A percentile compares a stretch with the other conserved stretches of the same genome.
These are phyloP conservation scores for Scopus umbretta DNA, from an alignment of 2,113 vertebrate genomes.

Conservation along the genomic window DNA sequence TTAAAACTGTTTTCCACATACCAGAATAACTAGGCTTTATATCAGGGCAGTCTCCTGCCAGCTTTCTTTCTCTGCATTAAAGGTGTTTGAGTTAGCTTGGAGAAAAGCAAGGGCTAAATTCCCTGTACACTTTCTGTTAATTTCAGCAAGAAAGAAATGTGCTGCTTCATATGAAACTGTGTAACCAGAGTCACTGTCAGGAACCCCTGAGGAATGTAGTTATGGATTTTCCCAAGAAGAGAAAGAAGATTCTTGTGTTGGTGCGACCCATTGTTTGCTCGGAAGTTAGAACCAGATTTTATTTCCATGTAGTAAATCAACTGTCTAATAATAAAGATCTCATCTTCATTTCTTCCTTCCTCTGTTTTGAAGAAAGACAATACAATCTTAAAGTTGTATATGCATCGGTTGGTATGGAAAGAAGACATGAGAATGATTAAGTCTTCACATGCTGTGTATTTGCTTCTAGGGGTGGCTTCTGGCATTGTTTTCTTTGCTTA, in stretches of 20 bases:
- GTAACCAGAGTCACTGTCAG: neutral
- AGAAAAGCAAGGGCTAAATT: neutral
- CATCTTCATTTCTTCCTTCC: conserved; percentile 12
- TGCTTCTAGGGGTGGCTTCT: neutral
- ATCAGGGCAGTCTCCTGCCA: neutral
- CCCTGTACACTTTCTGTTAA: neutral
- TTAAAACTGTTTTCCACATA: conserved; percentile 26
- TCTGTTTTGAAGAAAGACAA: neutral
- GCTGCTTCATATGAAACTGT: neutral
- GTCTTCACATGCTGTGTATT: conserved; percentile 28
- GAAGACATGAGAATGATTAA: neutral
- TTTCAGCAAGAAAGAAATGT: neutral
- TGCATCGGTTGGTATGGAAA: neutral
- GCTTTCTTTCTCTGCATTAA: neutral
- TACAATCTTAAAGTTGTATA: neutral
- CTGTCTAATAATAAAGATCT: conserved; percentile 8
- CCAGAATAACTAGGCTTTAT: conserved; percentile 17
- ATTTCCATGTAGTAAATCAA: conserved; percentile 5
- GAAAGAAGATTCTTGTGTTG: neutral
- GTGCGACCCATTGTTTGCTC: neutral
- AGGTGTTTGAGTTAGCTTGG: conserved; percentile 4
- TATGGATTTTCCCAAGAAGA: neutral
- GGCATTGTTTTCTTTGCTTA: neutral
- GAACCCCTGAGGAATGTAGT: neutral
- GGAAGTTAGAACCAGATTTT: neutral